Percentiles rank a stretch among this genome's conserved stretches.
Conservation (phyloP, 2,113 vertebrate genomes). For the Alaudala cheleensis region DNA sequence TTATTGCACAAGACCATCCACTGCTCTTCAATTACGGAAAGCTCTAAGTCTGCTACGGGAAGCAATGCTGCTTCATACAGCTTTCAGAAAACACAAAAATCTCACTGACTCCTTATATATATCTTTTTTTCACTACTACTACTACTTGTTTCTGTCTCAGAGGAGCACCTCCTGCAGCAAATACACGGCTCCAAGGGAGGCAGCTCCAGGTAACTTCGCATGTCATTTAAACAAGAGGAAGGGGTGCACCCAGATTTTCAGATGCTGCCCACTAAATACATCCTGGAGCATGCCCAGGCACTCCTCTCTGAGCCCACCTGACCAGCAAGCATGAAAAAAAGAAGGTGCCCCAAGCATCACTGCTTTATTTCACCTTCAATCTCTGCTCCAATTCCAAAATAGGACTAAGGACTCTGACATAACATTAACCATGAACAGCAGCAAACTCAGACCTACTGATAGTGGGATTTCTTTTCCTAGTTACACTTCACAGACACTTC, state of each 20-base stretch:
- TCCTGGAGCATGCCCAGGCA: fast-evolving
- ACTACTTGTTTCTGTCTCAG: not conserved
- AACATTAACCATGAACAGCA: not conserved
- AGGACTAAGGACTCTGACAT: not conserved
- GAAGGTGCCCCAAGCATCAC: not conserved
- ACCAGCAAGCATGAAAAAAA: not conserved
- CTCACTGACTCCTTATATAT: not conserved
- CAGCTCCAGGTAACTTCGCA: not conserved
- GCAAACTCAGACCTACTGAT: not conserved
- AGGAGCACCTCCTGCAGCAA: not conserved
- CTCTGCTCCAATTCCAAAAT: not conserved
- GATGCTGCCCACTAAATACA: not conserved
- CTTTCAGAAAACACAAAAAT: slow-evolving; percentile 3
- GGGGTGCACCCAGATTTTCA: not conserved
- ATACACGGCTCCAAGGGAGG: fast-evolving
- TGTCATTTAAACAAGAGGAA: not conserved
- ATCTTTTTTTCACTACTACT: not conserved
- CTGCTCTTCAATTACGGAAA: not conserved
- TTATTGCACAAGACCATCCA: not conserved
- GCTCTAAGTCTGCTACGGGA: slow-evolving; percentile 5
- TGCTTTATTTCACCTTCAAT: not conserved
- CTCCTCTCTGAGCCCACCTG: not conserved
- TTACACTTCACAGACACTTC: not conserved
- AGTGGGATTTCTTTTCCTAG: not conserved
- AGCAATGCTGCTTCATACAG: not conserved